phyloP scores from a whole-genome alignment of 2,797 vertebrate species.

The Bucorvus abyssinicus region DNA sequence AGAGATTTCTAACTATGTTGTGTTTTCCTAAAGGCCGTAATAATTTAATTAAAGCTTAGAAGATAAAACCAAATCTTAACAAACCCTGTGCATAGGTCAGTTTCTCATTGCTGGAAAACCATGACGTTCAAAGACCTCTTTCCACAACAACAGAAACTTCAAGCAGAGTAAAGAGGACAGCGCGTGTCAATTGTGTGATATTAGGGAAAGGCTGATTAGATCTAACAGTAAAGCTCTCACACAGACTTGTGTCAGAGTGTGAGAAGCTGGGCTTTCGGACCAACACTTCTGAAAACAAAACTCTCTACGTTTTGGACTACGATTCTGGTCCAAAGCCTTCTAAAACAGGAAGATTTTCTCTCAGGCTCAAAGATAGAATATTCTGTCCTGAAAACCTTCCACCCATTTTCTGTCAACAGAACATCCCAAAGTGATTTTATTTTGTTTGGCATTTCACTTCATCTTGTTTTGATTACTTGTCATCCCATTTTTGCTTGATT shows the following conservation, averaged over 20 bases:
- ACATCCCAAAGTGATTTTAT: not conserved
- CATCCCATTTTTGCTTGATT: not conserved
- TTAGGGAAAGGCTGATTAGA: not conserved
- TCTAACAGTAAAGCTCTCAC: not conserved
- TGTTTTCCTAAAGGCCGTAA: conserved; percentile 12
- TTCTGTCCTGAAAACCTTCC: not conserved
- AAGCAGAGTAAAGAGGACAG: not conserved
- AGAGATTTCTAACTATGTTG: not conserved
- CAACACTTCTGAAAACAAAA: not conserved
- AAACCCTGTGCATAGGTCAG: not conserved
- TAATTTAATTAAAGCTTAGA: conserved; percentile 1
- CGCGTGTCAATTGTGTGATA: not conserved
- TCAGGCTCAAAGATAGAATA: not conserved
- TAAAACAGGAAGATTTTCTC: not conserved
- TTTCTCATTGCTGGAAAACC: not conserved
- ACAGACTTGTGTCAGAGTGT: accelerated
- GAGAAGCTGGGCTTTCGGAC: not conserved
- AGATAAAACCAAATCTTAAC: not conserved
- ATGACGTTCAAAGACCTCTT: not conserved
- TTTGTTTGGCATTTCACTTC: not conserved
- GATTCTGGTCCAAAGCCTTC: not conserved
- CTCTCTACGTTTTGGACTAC: not conserved
- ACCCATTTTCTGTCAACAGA: not conserved
- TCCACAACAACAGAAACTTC: not conserved
- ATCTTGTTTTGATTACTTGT: not conserved